These are phyloP conservation scores for Drosophila falleni DNA, from an alignment of 2,888 invertebrate genomes.

Conservation along the genomic window DNA sequence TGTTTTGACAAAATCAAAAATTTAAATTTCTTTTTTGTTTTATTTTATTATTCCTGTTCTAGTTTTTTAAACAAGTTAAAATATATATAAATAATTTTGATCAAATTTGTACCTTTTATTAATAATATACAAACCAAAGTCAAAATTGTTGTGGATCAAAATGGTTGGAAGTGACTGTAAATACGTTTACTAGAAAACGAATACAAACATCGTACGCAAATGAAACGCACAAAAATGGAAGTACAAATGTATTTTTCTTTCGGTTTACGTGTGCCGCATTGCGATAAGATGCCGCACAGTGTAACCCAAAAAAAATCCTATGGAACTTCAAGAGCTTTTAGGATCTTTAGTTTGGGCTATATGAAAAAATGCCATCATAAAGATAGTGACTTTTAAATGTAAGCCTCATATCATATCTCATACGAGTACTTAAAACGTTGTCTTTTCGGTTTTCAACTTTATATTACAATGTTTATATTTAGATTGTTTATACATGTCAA, in stretches of 20 bases:
- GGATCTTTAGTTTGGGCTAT: constrained; percentile 30
- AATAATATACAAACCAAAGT: too few species aligned
- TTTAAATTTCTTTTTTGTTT: too few species aligned
- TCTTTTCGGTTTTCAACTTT: background rate
- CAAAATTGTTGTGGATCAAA: background rate
- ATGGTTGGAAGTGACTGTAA: background rate
- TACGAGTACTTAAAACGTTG: background rate
- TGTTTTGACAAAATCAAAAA: too few species aligned
- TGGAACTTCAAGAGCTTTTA: constrained; percentile 43
- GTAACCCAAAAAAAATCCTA: constrained; percentile 37
- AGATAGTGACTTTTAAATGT: constrained; percentile 39
- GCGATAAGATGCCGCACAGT: constrained; percentile 59
- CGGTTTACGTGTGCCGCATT: constrained; percentile 5
- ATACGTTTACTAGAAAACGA: background rate
- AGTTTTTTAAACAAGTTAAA: too few species aligned
- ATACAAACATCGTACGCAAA: constrained; percentile 19
- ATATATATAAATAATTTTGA: too few species aligned
- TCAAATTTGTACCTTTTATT: too few species aligned
- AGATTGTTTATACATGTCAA: background rate
- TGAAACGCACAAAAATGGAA: constrained; percentile 40
- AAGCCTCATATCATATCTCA: constrained; percentile 30
- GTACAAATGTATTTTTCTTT: constrained; percentile 23
- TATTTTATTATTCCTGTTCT: too few species aligned
- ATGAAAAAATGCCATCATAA: constrained; percentile 46
- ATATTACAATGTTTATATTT: constrained; percentile 9